Evolutionary conservation across 2,113 vertebrate genomes (phyloP).

Genomic region (crab-eating macaque (Macaca fascicularis)): T2T-MFA8v1.1 NC_088393.1:2454001-2454500

Average conservation of each 20-base stretch:
- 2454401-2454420: background rate
- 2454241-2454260: background rate
- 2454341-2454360: background rate
- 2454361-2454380: background rate
- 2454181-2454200: background rate
- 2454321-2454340: background rate
- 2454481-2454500: background rate
- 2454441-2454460: background rate
- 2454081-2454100: background rate
- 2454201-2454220: no score
- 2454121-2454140: background rate
- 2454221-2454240: no score
- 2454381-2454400: rapidly evolving
- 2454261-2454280: background rate
- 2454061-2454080: no score
- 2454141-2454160: no score
- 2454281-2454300: background rate
- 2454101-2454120: background rate
- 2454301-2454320: background rate
- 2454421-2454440: no score
- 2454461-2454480: background rate
- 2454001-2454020: no score
- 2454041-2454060: no score
- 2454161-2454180: no score
- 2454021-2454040: no score